A percentile compares a stretch with the other conserved stretches of the same genome.
These are phyloP conservation scores for Poicephalus meyeri DNA, from an alignment of 2,113 vertebrate species.

Conservation along the genomic window DNA sequence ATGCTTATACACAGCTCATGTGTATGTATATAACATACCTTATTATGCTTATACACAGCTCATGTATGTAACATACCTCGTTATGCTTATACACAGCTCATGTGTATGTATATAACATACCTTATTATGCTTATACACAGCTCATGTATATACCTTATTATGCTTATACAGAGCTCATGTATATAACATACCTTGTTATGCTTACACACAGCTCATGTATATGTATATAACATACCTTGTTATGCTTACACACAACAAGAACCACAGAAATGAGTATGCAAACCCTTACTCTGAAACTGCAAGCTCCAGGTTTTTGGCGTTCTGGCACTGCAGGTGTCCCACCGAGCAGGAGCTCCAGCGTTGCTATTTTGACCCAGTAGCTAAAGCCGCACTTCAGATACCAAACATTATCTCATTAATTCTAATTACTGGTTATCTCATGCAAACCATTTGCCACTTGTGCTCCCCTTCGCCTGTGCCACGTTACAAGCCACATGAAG, in stretches of 20 bases:
- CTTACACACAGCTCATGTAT: no score
- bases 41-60: no score
- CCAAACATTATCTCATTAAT: background rate
- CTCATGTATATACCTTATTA: no score
- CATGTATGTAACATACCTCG: no score
- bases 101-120: no score
- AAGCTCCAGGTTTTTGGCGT: background rate
- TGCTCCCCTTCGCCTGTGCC: background rate
- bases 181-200: no score
- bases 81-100: no score
- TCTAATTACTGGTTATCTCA: background rate
- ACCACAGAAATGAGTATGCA: background rate
- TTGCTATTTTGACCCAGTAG: background rate
- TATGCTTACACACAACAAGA: background rate
- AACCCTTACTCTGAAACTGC: background rate
- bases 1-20: background rate
- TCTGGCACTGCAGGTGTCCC: background rate
- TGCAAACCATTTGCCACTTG: background rate
- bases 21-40: no score
- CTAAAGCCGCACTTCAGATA: background rate
- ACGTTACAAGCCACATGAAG: background rate
- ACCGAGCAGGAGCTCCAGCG: background rate
- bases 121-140: no score
- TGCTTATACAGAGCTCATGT: no score
- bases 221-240: no score